Evolutionary conservation across 2,888 invertebrate species (phyloP).

Genomic region (Cataglyphis cursor): DNA sequence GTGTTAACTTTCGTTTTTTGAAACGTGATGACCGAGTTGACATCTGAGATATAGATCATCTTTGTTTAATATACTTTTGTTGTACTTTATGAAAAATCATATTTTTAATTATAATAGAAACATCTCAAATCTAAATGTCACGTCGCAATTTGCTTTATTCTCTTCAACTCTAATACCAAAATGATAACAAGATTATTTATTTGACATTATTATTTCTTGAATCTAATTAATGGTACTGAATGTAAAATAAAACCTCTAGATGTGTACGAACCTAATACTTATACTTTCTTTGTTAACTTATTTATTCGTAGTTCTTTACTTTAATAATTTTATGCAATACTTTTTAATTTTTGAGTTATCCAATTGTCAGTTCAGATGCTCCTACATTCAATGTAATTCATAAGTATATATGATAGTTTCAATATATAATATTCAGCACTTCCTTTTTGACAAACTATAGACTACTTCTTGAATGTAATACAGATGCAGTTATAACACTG

Average conservation of each 20-base stretch:
- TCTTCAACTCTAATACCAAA: background rate
- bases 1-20: constrained; percentile 68
- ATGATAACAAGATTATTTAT: constrained; percentile 62
- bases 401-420: constrained; percentile 17
- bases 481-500: constrained; percentile 25
- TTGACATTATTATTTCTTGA: constrained; percentile 48
- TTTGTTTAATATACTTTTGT: constrained; percentile 38
- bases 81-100: background rate
- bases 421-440: constrained; percentile 19
- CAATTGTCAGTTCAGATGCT: constrained; percentile 1
- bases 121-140: background rate
- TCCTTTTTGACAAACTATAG: constrained; percentile 36
- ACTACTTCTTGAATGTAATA: constrained; percentile 27
- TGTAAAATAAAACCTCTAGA: constrained; percentile 67
- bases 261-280: constrained; percentile 25
- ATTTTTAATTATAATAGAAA: constrained; percentile 15
- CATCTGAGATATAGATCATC: constrained; percentile 33
- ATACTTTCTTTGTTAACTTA: constrained; percentile 35
- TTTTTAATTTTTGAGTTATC: background rate
- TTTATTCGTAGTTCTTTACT: constrained; percentile 17
- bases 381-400: constrained; percentile 20
- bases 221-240: constrained; percentile 47
- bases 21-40: constrained; percentile 49
- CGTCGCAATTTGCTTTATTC: constrained; percentile 7
- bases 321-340: background rate